Percentiles rank a stretch among this genome's conserved stretches.
Evolutionary conservation across 1,140 invertebrate genomes (phyloP).

Genomic region (Sarcophaga bullata): DNA sequence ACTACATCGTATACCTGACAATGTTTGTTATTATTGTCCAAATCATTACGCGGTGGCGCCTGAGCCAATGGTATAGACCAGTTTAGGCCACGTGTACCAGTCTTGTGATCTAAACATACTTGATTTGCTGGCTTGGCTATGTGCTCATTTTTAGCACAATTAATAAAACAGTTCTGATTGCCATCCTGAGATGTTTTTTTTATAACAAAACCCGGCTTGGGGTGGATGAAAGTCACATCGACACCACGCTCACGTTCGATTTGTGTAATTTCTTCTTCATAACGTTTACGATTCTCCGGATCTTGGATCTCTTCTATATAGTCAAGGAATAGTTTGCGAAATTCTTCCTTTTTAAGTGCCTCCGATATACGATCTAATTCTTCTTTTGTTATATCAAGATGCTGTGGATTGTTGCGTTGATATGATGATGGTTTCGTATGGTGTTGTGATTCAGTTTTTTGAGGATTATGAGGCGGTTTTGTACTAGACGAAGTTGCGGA

Average conservation of each 20-base stretch:
- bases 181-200: conserved; percentile 88
- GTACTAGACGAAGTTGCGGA: conserved; percentile 19
- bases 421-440: not conserved
- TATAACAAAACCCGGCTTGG: conserved; percentile 86
- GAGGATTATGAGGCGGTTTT: conserved; percentile 2
- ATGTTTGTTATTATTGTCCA: conserved; percentile 76
- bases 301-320: conserved; percentile 91
- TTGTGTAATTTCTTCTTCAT: conserved; percentile 86
- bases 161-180: conserved; percentile 86
- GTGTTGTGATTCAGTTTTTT: not conserved
- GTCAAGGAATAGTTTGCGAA: conserved; percentile 84
- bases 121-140: conserved; percentile 77
- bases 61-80: conserved; percentile 89
- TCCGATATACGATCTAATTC: conserved; percentile 82
- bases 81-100: conserved; percentile 76
- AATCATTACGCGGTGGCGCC: conserved; percentile 82
- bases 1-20: conserved; percentile 90
- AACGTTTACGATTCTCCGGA: conserved; percentile 82
- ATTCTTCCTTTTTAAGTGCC: conserved; percentile 87
- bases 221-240: conserved; percentile 89
- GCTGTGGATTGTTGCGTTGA: not conserved
- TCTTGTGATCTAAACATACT: conserved; percentile 68
- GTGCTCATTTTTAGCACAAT: conserved; percentile 83
- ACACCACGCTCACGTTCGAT: conserved; percentile 89
- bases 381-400: conserved; percentile 75